Evolutionary conservation across 2,888 invertebrate genomes (phyloP).

Genomic region (Harpalus rubripes): DNA sequence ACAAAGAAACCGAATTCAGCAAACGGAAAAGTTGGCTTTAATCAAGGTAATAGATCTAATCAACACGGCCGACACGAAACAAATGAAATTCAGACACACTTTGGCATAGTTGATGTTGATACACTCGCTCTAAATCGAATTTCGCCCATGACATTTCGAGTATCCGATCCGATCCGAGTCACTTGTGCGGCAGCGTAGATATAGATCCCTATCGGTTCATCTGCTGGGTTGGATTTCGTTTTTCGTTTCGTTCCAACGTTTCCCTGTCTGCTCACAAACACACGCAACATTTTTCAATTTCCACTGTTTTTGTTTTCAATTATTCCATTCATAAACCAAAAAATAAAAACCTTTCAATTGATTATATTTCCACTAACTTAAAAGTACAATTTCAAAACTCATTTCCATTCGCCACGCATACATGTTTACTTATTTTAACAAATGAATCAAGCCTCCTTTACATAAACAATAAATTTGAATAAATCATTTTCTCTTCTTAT

Average conservation of each 20-base stretch:
- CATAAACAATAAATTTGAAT: no score
- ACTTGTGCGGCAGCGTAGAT: constrained; percentile 28
- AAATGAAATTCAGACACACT: constrained; percentile 55
- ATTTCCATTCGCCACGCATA: neutral
- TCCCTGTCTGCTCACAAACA: constrained; percentile 10
- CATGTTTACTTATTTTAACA: constrained; percentile 7
- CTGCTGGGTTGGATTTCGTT: constrained; percentile 31
- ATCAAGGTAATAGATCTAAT: constrained; percentile 62
- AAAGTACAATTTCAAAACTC: constrained; percentile 11
- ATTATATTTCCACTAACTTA: constrained; percentile 13
- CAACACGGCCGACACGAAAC: constrained; percentile 53
- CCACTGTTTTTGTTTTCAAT: constrained; percentile 37
- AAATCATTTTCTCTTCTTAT: no score
- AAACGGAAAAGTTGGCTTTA: constrained; percentile 56
- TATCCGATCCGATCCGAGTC: constrained; percentile 18
- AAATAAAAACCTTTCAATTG: constrained; percentile 15
- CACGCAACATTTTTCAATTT: constrained; percentile 30
- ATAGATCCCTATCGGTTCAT: constrained; percentile 53
- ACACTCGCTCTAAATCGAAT: constrained; percentile 52
- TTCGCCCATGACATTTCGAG: constrained; percentile 63
- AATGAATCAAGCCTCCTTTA: neutral
- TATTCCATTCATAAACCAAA: constrained; percentile 24
- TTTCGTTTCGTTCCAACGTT: neutral
- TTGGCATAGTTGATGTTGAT: constrained; percentile 52
- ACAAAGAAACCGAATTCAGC: constrained; percentile 56